Evolutionary conservation across 2,888 invertebrate species (phyloP), one percentile per base, ranked within the genome.

Genomic region (Gastrophysa polygoni): DNA sequence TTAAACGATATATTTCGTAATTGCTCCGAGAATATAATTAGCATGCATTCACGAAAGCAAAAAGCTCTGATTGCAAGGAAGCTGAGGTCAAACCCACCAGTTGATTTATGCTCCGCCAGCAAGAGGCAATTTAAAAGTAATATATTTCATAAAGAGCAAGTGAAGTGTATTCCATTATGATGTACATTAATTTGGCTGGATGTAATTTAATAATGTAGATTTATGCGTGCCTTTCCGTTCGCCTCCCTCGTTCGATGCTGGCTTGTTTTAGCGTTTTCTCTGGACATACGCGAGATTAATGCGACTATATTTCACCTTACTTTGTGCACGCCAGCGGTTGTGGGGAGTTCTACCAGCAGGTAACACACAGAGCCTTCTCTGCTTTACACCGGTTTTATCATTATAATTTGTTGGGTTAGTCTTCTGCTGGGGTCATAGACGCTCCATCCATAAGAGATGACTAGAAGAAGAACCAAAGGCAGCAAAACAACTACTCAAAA

Each of bases 271-370:
- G 69, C 64, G 49, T 66, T 63, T 63, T 67, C 70, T 68, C 59
- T 60, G 71, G 71, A 69, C 71, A 71, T 56, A 57, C 61, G 48
- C 57, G 68, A 71, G 71, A 71, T 71, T 71, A 71, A 71, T 71
- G 69, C 58, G 59, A 61, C 68, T 50, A 68, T 71, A 69, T 67
- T 67, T 71, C 71, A 69, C 69, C 62, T 63, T 14, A 38, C 38
- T 38, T 38, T 38, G 38, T 59, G 71, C 63, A 69, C 68, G 67
- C 65, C n/a, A 69, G 67, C 69, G 67, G 66, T 68, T 69, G 68
- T 68, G 69, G 71, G 64, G 64, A 69, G 69, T 71, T 69, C 66
- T 60, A 64, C 57, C 63, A 61, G 63, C 69, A 69, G 68, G 71
- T 71, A 69, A 59, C 64, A 64, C 58, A 62, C 58, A 58, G 38